Evolutionary conservation across 2,888 invertebrate genomes (phyloP).

Genomic region (Eristalis tenax): DNA sequence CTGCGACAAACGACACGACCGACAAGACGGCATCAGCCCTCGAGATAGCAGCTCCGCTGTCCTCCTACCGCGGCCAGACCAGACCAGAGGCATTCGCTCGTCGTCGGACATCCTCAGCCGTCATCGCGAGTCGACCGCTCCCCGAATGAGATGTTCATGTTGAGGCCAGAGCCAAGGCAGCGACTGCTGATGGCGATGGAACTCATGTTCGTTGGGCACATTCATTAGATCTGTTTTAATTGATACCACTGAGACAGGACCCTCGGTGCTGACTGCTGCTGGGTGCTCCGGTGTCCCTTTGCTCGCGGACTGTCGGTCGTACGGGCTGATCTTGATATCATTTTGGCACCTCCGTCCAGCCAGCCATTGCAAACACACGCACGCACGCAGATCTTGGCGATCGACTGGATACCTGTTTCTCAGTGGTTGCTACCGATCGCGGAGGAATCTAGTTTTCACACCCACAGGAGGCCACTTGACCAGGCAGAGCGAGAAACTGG

Average conservation of each 20-base stretch:
- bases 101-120: neutral
- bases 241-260: slow-evolving; percentile 51
- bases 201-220: slow-evolving; percentile 66
- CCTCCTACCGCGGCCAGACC: neutral
- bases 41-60: slow-evolving; percentile 53
- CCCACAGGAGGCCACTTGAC: slow-evolving; percentile 35
- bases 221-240: slow-evolving; percentile 71
- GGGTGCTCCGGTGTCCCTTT: too few species aligned
- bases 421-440: slow-evolving; percentile 2
- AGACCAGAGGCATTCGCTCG: neutral
- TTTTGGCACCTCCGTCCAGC: slow-evolving; percentile 47
- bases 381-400: neutral
- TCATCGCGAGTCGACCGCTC: slow-evolving; percentile 1
- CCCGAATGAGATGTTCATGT: slow-evolving; percentile 64
- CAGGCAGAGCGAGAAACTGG: slow-evolving; percentile 37
- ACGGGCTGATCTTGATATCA: slow-evolving; percentile 65
- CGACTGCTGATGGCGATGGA: slow-evolving; percentile 35
- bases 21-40: slow-evolving; percentile 45
- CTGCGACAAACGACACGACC: slow-evolving; percentile 45
- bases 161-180: neutral
- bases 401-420: slow-evolving; percentile 35
- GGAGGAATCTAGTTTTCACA: slow-evolving; percentile 65
- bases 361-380: neutral
- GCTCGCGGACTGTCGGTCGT: slow-evolving; percentile 48
- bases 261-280: slow-evolving; percentile 15